Percentiles rank a stretch among this genome's conserved stretches.
Conservation (phyloP, 2,888 invertebrate species). For the Galerucella pusilla region DNA sequence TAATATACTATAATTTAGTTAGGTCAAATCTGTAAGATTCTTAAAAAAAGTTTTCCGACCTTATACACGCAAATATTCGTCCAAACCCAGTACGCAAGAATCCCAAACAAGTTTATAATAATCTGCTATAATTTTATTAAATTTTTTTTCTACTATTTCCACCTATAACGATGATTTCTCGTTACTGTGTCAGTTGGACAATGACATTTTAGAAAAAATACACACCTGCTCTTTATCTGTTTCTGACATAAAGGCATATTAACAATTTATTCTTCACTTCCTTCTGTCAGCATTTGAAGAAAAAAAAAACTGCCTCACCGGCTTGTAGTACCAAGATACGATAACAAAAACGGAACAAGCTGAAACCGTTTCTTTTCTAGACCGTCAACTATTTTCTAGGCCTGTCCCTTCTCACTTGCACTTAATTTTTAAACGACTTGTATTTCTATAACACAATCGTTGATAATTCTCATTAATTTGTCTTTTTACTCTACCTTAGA, state of each 20-base stretch:
- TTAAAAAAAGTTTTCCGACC: too few relatives aligned
- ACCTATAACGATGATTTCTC: background rate
- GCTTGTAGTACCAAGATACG: background rate
- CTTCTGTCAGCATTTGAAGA: constrained; percentile 1
- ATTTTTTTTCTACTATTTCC: background rate
- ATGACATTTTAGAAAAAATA: background rate
- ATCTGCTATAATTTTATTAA: too few relatives aligned
- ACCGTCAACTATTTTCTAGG: background rate
- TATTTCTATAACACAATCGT: too few relatives aligned
- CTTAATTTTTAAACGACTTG: background rate
- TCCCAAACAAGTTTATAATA: too few relatives aligned
- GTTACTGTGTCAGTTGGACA: background rate
- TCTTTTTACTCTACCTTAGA: too few relatives aligned
- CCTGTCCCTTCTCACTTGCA: background rate
- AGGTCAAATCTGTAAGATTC: too few relatives aligned
- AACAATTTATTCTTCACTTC: constrained; percentile 3
- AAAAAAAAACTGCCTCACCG: background rate
- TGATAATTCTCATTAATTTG: too few relatives aligned
- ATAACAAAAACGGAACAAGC: background rate
- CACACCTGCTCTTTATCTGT: background rate
- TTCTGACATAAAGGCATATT: background rate
- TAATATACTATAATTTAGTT: too few relatives aligned
- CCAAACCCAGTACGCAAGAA: too few relatives aligned
- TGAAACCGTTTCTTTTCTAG: background rate
- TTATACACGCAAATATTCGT: too few relatives aligned